phyloP scores from a whole-genome alignment of 2,797 vertebrate genomes.

The Philypnodon macrostomus region DNA sequence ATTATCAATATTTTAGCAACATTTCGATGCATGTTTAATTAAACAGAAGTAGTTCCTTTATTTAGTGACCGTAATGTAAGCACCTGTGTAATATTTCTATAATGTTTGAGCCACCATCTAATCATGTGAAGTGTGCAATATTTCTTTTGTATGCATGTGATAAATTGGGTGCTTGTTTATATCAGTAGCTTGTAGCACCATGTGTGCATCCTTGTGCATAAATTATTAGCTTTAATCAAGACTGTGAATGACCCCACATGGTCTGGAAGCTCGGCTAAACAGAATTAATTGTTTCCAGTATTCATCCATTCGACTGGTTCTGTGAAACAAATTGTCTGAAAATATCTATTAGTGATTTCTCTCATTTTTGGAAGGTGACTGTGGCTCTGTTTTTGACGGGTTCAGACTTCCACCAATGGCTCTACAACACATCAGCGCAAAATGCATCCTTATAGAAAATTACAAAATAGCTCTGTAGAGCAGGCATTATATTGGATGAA shows the following conservation, averaged over 20 bases:
- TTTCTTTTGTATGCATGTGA: background rate
- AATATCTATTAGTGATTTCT: background rate
- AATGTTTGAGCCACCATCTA: slow-evolving; percentile 3
- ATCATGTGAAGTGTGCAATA: background rate
- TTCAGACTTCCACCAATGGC: slow-evolving; percentile 14
- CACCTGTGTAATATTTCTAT: background rate
- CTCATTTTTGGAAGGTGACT: slow-evolving; percentile 11
- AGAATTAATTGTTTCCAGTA: background rate
- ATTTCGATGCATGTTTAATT: no score
- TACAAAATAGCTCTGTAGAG: slow-evolving; percentile 29
- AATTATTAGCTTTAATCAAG: background rate
- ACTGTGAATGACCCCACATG: background rate
- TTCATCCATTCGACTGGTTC: no score
- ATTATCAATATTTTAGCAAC: no score
- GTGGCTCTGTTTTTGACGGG: slow-evolving; percentile 10
- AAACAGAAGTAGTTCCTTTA: no score
- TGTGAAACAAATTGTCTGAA: slow-evolving; percentile 6
- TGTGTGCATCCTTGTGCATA: background rate
- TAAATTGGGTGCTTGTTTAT: no score
- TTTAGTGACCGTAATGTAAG: background rate
- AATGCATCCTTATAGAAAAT: slow-evolving; percentile 31
- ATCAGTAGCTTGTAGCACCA: background rate
- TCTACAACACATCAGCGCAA: slow-evolving; percentile 27
- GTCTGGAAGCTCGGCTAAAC: background rate
- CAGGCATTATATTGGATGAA: slow-evolving; percentile 27